These are phyloP conservation scores for Myopa testacea DNA, from an alignment of 2,888 invertebrate genomes.

Conservation along the genomic window DNA sequence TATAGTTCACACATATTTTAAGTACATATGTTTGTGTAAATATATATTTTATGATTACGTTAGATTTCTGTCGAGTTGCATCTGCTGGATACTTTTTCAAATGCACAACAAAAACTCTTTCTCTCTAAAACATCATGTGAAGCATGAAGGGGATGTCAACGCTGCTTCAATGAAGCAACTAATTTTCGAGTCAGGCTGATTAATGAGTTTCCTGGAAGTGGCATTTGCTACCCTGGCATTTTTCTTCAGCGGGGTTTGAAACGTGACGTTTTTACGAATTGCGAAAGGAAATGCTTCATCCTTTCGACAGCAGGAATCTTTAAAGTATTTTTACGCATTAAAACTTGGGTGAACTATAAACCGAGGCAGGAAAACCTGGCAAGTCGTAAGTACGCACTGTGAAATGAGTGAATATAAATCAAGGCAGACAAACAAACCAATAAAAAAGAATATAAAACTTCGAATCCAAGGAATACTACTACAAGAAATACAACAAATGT, in stretches of 20 bases:
- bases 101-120: too few relatives aligned
- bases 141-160: neutral
- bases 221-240: neutral
- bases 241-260: neutral
- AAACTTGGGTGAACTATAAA: neutral
- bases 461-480: neutral
- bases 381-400: neutral
- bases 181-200: neutral
- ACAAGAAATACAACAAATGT: neutral
- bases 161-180: neutral
- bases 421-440: neutral
- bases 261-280: slow-evolving; percentile 6
- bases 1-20: too few relatives aligned
- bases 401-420: neutral
- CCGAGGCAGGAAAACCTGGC: neutral
- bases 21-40: too few relatives aligned
- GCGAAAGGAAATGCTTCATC: neutral
- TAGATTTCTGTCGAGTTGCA: too few relatives aligned
- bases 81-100: too few relatives aligned
- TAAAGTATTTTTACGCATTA: neutral
- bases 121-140: too few relatives aligned
- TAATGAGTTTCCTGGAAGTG: neutral
- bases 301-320: neutral
- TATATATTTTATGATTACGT: too few relatives aligned
- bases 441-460: neutral